phyloP scores from a whole-genome alignment of 2,888 invertebrate genomes.

The Abscondita cerata region DNA sequence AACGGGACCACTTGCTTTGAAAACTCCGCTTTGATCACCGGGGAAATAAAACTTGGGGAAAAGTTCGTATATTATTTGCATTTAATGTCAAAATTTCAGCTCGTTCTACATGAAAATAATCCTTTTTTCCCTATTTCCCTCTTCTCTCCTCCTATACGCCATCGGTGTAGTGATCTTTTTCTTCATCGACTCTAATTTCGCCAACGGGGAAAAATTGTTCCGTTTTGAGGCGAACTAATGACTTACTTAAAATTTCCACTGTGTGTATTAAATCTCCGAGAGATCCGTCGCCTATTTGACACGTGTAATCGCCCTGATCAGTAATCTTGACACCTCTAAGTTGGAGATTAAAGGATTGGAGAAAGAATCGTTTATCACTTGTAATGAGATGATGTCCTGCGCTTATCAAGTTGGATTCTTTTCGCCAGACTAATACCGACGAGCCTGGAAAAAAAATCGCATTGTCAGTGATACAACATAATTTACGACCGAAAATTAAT shows the following conservation, averaged over 20 bases:
- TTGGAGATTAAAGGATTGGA: conserved; percentile 62
- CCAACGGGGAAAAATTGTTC: background rate
- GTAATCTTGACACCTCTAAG: conserved; percentile 61
- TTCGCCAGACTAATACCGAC: conserved; percentile 63
- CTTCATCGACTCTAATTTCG: background rate
- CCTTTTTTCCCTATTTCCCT: conserved; percentile 13
- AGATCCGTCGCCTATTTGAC: conserved; percentile 64
- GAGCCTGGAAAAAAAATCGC: conserved; percentile 55
- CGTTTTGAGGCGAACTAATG: background rate
- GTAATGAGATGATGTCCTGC: conserved; percentile 64
- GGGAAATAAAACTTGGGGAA: conserved; percentile 34
- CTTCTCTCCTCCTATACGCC: background rate
- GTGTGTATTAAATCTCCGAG: conserved; percentile 64
- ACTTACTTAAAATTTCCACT: conserved; percentile 64
- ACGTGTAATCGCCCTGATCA: conserved; percentile 65
- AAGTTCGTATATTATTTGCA: conserved; percentile 36
- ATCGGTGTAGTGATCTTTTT: background rate
- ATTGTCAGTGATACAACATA: too few relatives aligned
- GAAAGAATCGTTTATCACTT: conserved; percentile 60
- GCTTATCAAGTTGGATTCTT: conserved; percentile 61
- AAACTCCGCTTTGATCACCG: conserved; percentile 34
- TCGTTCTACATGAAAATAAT: conserved; percentile 33
- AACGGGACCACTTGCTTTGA: conserved; percentile 34
- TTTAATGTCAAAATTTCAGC: conserved; percentile 34
- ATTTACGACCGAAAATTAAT: too few relatives aligned